phyloP scores from a whole-genome alignment of 1,140 invertebrate species.

The Megalopta genalis region DNA sequence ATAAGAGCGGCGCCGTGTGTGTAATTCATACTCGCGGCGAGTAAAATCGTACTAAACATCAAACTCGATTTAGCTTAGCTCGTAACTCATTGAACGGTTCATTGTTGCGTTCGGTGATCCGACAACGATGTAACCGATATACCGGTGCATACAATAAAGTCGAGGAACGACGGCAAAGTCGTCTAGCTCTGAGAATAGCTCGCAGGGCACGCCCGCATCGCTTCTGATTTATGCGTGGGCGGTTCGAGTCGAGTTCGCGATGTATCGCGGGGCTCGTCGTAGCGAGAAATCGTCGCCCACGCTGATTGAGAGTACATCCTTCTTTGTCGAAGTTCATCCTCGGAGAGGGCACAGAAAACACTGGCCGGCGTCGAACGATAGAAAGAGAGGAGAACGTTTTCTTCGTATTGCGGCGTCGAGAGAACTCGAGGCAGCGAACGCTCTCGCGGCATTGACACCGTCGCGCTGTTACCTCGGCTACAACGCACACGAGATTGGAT shows the following conservation, averaged over 20 bases:
- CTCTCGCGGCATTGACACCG: conserved; percentile 59
- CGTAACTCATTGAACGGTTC: no score
- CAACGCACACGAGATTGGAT: conserved; percentile 23
- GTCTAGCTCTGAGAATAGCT: conserved; percentile 53
- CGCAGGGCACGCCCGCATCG: conserved; percentile 47
- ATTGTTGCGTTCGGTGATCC: not conserved
- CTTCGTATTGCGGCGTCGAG: conserved; percentile 17
- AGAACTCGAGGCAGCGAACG: conserved; percentile 10
- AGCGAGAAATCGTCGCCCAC: conserved; percentile 63
- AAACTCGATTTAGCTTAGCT: not conserved
- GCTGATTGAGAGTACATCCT: conserved; percentile 70
- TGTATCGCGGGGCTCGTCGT: conserved; percentile 22
- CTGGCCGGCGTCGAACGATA: conserved; percentile 12
- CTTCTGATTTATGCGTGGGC: conserved; percentile 63
- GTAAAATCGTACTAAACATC: not conserved
- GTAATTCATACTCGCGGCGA: not conserved
- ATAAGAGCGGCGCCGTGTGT: not conserved
- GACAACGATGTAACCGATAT: not conserved
- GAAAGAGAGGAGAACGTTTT: conserved; percentile 4
- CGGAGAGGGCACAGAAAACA: conserved; percentile 20
- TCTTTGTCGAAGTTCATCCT: conserved; percentile 54
- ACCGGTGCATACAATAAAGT: not conserved
- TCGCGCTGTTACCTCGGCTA: conserved; percentile 20
- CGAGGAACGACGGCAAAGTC: not conserved
- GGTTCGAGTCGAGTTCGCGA: conserved; percentile 47